Base-by-base conservation (phyloP, 2,113 vertebrate genomes). In the Xiphophorus couchianus region DNA sequence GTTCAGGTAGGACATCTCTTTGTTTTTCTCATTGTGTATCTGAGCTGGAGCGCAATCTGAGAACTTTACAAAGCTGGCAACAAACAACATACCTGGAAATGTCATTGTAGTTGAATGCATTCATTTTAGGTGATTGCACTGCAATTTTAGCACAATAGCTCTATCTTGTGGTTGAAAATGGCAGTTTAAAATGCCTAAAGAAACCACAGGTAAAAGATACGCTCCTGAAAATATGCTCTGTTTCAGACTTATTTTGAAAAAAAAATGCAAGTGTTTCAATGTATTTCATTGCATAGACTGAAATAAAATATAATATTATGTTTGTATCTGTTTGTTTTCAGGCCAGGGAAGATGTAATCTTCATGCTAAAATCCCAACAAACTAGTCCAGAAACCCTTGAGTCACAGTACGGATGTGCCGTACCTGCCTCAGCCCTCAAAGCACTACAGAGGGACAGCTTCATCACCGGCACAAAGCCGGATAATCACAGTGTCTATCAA, bases 311-410 rank as follows among this genome's bases (percentile, higher is more conserved):
- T 27, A 37, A 25, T 70, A 37, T 51, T 70, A 15, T 64, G 9
- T 75, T 2, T 39, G 58, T 74, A 13, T 66, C 14, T 78, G 0
- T 82, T 64, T 80, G 30, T 33, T 78, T 76, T 69, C 91, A 99
- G 98, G 98, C 98, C 71, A 93, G 96, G 77, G 98, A 99, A 84
- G 97, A 99, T 89, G 95, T 99, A 76, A 98, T 99, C 91, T 93
- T 95, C 77, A 95, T 97, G 94, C 85, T 99, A 83, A 97, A 94
- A 92, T 96, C 96, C 35, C 95, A 96, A 81, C 95, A 95, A 89
- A 93, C 94, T 27, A 94, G 92, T 62, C 94, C 96, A 11, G 95
- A 96, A 90, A 92, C 86, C 70, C 90, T 97, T 62, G 96, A 97
- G 89, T 96, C 96, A 33, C 95, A 95, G 73, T 98, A 98, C 3